Conservation (phyloP, 2,888 invertebrate genomes). For the Blastobasis adustella region DNA sequence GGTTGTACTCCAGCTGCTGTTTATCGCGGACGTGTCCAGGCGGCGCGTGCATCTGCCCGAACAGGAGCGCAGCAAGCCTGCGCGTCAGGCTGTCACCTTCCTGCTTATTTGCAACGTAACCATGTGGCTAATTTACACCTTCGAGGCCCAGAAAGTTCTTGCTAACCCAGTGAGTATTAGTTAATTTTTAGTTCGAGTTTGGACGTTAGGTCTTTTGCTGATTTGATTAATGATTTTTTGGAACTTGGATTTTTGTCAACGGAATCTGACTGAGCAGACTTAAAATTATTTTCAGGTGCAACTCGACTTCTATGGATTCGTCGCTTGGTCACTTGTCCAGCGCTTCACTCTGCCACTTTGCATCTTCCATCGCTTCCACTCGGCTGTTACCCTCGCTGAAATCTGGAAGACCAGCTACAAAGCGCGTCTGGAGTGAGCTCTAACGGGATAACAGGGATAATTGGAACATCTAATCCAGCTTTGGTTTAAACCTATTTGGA, state of each 20-base stretch:
- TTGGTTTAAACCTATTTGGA: neutral
- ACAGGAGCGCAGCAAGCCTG: slow-evolving; percentile 95
- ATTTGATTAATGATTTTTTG: no score
- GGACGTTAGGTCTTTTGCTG: no score
- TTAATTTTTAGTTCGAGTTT: neutral
- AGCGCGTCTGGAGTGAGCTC: slow-evolving; percentile 86
- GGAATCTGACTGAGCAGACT: no score
- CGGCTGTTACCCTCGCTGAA: slow-evolving; percentile 94
- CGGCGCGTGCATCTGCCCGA: slow-evolving; percentile 93
- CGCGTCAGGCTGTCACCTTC: slow-evolving; percentile 96
- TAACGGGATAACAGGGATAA: slow-evolving; percentile 22
- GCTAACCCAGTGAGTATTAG: slow-evolving; percentile 86
- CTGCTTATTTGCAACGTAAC: slow-evolving; percentile 95
- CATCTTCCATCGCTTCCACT: slow-evolving; percentile 97
- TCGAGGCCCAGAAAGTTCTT: slow-evolving; percentile 94
- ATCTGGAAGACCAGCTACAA: slow-evolving; percentile 98
- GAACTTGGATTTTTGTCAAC: no score
- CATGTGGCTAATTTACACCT: slow-evolving; percentile 97
- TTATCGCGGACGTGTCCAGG: slow-evolving; percentile 94
- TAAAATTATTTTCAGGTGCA: slow-evolving; percentile 70
- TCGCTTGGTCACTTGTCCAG: slow-evolving; percentile 95
- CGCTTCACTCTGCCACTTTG: slow-evolving; percentile 94
- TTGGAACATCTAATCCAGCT: slow-evolving; percentile 34
- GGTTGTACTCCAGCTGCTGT: slow-evolving; percentile 94
- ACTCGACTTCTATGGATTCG: slow-evolving; percentile 93